phyloP scores from a whole-genome alignment of 2,888 invertebrate species.

The Oscheius onirici region DNA sequence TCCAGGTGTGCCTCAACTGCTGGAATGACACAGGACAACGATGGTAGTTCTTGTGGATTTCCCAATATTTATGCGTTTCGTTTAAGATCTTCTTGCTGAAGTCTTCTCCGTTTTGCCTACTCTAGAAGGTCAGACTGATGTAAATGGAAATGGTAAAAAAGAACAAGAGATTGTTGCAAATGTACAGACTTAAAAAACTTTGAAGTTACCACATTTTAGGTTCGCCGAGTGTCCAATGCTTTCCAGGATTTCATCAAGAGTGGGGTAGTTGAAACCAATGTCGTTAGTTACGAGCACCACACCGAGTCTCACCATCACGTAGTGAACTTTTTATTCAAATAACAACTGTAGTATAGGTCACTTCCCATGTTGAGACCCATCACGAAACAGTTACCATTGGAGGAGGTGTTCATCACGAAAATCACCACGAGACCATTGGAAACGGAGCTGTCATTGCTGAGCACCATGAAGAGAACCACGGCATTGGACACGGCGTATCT shows the following conservation, averaged over 20 bases:
- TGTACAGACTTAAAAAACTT: neutral
- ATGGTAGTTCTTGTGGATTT: neutral
- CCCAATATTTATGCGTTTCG: neutral
- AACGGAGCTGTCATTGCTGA: neutral
- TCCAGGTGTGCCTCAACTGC: neutral
- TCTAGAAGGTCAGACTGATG: slow-evolving; percentile 2
- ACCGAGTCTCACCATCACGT: slow-evolving; percentile 14
- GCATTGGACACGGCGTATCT: slow-evolving; percentile 7
- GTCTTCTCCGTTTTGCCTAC: slow-evolving; percentile 20
- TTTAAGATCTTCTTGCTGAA: slow-evolving; percentile 28
- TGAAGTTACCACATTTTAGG: neutral
- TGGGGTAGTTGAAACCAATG: slow-evolving; percentile 23
- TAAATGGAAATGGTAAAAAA: neutral
- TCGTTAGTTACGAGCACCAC: slow-evolving; percentile 9
- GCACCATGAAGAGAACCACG: slow-evolving; percentile 4
- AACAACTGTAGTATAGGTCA: neutral
- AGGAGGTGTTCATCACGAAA: slow-evolving; percentile 4
- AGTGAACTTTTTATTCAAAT: neutral
- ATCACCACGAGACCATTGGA: slow-evolving; percentile 1
- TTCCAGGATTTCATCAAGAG: slow-evolving; percentile 18
- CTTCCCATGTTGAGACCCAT: slow-evolving; percentile 21
- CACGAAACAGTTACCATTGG: slow-evolving; percentile 7
- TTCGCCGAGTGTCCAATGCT: slow-evolving; percentile 25
- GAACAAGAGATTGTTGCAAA: slow-evolving; percentile 11
- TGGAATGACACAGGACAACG: slow-evolving; percentile 29